Conservation (phyloP, 2,113 vertebrate genomes). For the Dendrocopos noguchii region DNA sequence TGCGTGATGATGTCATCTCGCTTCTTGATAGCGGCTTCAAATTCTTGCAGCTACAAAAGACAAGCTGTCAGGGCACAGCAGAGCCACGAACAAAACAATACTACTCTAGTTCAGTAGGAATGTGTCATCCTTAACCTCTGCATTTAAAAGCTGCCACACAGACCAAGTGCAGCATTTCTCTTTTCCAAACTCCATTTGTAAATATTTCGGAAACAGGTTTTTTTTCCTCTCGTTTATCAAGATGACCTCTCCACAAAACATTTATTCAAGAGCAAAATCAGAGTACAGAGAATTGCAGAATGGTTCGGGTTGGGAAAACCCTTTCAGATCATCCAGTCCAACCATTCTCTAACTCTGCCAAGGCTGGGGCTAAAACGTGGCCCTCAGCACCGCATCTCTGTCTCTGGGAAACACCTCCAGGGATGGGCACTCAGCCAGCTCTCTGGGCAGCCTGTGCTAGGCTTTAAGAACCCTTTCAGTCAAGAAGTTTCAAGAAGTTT, state of each 20-base stretch:
- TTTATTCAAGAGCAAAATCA: background rate
- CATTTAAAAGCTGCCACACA: background rate
- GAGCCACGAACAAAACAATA: background rate
- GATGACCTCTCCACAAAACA: background rate
- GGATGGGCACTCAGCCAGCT: no score
- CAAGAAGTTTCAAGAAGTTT: no score
- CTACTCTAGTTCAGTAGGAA: background rate
- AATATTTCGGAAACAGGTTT: background rate
- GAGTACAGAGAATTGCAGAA: background rate
- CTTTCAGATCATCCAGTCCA: no score
- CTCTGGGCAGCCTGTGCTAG: no score
- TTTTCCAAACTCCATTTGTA: background rate
- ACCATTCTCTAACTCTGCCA: no score
- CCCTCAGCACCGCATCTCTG: no score
- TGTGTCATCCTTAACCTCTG: background rate
- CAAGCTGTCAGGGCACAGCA: background rate
- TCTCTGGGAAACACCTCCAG: no score
- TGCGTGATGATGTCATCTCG: constrained; percentile 97
- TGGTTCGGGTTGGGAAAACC: no score
- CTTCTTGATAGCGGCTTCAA: constrained; percentile 95
- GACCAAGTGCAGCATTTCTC: background rate
- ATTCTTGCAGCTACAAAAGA: constrained; percentile 89
- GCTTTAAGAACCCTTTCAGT: no score
- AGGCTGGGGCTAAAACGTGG: no score
- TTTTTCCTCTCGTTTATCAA: background rate